Conservation (phyloP, 2,797 vertebrate genomes). For the Mallotus villosus region DNA sequence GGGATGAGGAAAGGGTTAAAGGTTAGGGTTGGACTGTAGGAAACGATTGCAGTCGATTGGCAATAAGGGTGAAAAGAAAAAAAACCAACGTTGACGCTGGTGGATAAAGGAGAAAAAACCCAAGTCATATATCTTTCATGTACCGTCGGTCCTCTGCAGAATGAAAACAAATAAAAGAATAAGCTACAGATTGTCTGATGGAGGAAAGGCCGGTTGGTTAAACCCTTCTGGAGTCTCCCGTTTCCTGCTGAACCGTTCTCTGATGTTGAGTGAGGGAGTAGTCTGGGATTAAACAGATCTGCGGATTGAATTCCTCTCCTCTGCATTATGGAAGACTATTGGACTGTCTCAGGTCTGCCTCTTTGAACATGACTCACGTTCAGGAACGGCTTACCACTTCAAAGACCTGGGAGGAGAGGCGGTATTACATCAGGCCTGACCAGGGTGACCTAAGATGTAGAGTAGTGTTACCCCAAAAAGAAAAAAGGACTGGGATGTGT, state of each 20-base stretch:
- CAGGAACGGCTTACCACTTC: slow-evolving; percentile 57
- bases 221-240: slow-evolving; percentile 29
- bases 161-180: slow-evolving; percentile 21
- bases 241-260: slow-evolving; percentile 18
- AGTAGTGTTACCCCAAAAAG: slow-evolving; percentile 44
- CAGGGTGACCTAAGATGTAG: slow-evolving; percentile 21
- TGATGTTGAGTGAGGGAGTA: slow-evolving; percentile 41
- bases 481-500: slow-evolving; percentile 1
- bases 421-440: slow-evolving; percentile 39
- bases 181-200: background rate
- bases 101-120: background rate
- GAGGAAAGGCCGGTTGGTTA: background rate
- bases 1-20: slow-evolving; percentile 30
- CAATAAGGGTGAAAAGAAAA: too few relatives aligned
- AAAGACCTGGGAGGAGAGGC: slow-evolving; percentile 46
- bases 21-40: background rate
- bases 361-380: slow-evolving; percentile 48
- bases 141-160: too few relatives aligned
- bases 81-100: too few relatives aligned
- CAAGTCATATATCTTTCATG: background rate
- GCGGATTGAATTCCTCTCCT: slow-evolving; percentile 42
- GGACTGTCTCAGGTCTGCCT: slow-evolving; percentile 37
- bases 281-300: slow-evolving; percentile 56
- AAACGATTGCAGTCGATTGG: too few relatives aligned
- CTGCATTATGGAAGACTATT: slow-evolving; percentile 36